phyloP scores from a whole-genome alignment of 2,113 vertebrate species.

The Callionymus lyra region DNA sequence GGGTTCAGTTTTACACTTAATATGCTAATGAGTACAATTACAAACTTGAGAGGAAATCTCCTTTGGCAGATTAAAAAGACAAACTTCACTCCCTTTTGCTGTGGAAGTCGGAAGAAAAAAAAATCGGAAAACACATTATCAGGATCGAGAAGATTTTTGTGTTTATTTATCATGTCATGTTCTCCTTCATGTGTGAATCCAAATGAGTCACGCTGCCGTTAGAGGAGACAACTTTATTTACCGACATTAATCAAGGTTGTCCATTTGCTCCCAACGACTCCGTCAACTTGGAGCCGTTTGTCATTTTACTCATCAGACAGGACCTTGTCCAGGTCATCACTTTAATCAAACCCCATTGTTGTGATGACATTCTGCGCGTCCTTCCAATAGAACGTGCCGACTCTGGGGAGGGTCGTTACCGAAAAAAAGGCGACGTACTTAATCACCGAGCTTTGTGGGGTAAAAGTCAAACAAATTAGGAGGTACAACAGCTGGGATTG shows the following conservation, averaged over 20 bases:
- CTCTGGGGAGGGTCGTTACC: no score
- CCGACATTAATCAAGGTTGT: constrained; percentile 16
- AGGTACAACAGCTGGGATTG: not conserved
- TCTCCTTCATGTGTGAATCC: no score
- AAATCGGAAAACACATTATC: no score
- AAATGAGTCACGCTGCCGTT: no score
- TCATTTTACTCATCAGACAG: constrained; percentile 13
- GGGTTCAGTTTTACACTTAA: constrained; percentile 32
- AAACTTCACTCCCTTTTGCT: constrained; percentile 1
- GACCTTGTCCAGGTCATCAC: constrained; percentile 1
- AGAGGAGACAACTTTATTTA: constrained; percentile 3
- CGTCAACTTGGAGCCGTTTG: constrained; percentile 15
- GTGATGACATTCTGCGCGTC: constrained; percentile 5
- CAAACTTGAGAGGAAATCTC: constrained; percentile 24
- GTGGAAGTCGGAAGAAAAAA: not conserved
- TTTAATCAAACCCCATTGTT: constrained; percentile 14
- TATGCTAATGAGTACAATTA: constrained; percentile 46
- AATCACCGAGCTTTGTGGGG: not conserved
- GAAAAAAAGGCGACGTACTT: not conserved
- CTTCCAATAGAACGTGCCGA: constrained; percentile 1
- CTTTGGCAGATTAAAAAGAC: constrained; percentile 10
- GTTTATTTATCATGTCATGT: no score
- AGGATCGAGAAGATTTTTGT: no score
- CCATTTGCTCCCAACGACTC: constrained; percentile 10
- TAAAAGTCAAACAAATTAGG: constrained; percentile 1